These are phyloP conservation scores for Nebria salina DNA, from an alignment of 2,888 invertebrate genomes.

Conservation along the genomic window DNA sequence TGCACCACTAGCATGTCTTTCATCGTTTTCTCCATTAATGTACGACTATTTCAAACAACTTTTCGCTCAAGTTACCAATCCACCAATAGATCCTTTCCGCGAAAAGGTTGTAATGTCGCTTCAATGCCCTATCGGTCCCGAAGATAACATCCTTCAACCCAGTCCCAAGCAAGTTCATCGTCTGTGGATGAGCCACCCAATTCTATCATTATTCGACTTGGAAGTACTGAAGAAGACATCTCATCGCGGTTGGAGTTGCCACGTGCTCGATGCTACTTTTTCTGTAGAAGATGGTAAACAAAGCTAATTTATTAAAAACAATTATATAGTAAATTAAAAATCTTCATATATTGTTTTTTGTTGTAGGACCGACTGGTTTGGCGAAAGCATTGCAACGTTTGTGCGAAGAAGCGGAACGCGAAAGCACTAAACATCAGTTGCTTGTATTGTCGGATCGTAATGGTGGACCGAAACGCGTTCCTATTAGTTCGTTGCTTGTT, in stretches of 20 bases:
- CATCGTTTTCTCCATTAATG: constrained; percentile 91
- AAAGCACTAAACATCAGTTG: constrained; percentile 75
- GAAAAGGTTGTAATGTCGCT: constrained; percentile 99
- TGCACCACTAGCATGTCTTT: constrained; percentile 95
- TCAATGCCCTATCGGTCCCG: constrained; percentile 96
- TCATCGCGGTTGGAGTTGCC: constrained; percentile 89
- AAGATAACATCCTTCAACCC: constrained; percentile 92
- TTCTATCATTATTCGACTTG: constrained; percentile 90
- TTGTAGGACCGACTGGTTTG: constrained; percentile 69
- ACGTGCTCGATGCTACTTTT: constrained; percentile 82
- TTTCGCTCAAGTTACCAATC: constrained; percentile 99
- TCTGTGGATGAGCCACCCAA: constrained; percentile 92
- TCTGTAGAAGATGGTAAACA: constrained; percentile 71
- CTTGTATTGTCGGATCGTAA: constrained; percentile 86
- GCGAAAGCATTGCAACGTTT: constrained; percentile 81
- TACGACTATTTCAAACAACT: constrained; percentile 99
- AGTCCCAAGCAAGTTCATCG: constrained; percentile 87
- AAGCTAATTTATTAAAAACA: too few relatives aligned
- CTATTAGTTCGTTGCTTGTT: constrained; percentile 84
- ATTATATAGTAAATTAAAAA: too few relatives aligned
- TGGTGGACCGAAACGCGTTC: constrained; percentile 72
- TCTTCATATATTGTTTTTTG: too few relatives aligned
- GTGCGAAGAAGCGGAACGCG: constrained; percentile 81
- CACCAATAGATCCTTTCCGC: constrained; percentile 98
- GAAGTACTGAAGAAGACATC: constrained; percentile 85